Evolutionary conservation across 2,888 invertebrate genomes (phyloP).

Genomic region (Thera obeliscata): DNA sequence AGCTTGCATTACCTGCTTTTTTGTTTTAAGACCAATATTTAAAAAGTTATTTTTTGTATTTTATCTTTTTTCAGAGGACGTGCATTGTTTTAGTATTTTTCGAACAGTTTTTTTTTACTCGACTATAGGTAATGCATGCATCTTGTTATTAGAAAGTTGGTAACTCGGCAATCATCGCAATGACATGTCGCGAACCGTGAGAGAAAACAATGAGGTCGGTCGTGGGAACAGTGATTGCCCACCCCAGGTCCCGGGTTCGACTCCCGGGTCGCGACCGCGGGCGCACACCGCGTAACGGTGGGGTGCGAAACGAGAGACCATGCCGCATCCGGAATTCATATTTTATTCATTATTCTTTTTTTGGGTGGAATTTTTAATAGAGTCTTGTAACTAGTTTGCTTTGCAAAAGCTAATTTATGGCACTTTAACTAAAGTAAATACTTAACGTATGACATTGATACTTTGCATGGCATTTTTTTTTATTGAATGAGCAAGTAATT

Average conservation of each 20-base stretch:
- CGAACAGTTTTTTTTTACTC: neutral
- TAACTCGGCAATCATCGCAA: slow-evolving; percentile 68
- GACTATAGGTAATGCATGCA: slow-evolving; percentile 22
- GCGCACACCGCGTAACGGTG: slow-evolving; percentile 70
- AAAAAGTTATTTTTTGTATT: no score
- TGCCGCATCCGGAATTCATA: slow-evolving; percentile 71
- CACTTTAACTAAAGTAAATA: neutral
- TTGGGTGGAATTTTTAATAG: slow-evolving; percentile 1
- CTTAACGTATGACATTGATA: neutral
- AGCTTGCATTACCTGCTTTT: no score
- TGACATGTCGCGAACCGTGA: slow-evolving; percentile 79
- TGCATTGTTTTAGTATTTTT: neutral
- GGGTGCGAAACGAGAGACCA: slow-evolving; percentile 73
- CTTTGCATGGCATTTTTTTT: no score
- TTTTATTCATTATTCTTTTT: slow-evolving; percentile 50
- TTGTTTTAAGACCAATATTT: no score
- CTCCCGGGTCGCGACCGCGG: slow-evolving; percentile 55
- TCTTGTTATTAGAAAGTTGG: slow-evolving; percentile 67
- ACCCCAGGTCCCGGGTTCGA: slow-evolving; percentile 69
- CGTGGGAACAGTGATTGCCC: slow-evolving; percentile 80
- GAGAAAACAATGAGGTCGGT: slow-evolving; percentile 67
- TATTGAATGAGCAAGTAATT: no score
- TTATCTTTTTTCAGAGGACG: no score
- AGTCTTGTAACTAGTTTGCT: slow-evolving; percentile 24
- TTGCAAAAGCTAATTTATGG: neutral